Base-by-base conservation (phyloP, 2,888 invertebrate species). In the Acronicta leporina region DNA sequence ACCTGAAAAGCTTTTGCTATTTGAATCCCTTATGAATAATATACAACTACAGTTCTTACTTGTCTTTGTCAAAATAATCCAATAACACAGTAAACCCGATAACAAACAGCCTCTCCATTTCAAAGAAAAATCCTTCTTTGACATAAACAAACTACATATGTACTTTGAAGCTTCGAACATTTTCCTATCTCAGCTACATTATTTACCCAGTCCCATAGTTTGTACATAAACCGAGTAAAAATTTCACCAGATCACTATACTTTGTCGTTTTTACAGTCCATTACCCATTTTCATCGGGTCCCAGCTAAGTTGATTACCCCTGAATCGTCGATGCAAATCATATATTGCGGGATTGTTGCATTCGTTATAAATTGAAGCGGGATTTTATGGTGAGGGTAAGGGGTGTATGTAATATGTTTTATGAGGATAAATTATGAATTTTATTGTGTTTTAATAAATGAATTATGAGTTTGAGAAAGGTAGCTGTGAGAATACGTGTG, bases 241-340 rank as follows among this genome's bases (percentile, higher is more conserved):
- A 79, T 68, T 73, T 67, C 60, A 67, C 40, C 69, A 51, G 65
- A 57, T 58, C 65, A 63, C 62, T 69, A 68, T 70, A 71, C 65
- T 70, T 71, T 62, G 79, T 70, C 78, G 67, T 80, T 84, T 84
- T 88, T 86, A 85, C 89, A 87, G 79, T 88, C 89, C 89, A 90
- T 91, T 91, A 88, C 87, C 81, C 84, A 86, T 89, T 89, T 90
- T 87, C 84, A 86, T 87, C 81, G 68, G 75, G 80, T 68, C 80
- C 75, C 80, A 84, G 88, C 86, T 90, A 89, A 91, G 88, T 89
- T 87, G 87, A 91, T 91, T 89, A 90, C 81, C 73, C 80, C 73
- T 81, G 80, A 85, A 85, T 83, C 84, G 75, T 73, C 82, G 78
- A 84, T 87, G 86, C 81, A 86, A 80, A 84, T 82, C 82, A 79